A percentile compares a stretch with the other conserved stretches of the same genome.
phyloP scores from a whole-genome alignment of 2,113 vertebrate genomes.

The Setophaga kirtlandii region DNA sequence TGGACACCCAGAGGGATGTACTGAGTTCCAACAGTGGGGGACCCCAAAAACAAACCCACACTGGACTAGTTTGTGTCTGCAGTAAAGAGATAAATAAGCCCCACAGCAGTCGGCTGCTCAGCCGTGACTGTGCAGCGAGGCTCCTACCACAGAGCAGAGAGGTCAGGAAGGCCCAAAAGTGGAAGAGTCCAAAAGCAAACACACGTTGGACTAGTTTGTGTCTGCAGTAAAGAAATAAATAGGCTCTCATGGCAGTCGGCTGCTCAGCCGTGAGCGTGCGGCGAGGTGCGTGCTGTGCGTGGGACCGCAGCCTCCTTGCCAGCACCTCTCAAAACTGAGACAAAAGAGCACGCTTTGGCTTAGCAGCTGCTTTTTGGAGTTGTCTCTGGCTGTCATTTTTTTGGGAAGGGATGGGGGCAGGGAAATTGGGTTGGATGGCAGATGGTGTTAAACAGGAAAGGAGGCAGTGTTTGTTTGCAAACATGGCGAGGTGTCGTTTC shows the following conservation, averaged over 20 bases:
- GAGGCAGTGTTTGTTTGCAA: slow-evolving; percentile 70
- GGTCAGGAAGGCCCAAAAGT: not conserved
- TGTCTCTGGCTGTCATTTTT: slow-evolving; percentile 53
- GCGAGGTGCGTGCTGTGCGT: not conserved
- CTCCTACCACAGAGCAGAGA: not conserved
- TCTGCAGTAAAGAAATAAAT: not conserved
- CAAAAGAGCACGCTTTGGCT: not conserved
- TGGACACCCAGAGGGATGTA: no score
- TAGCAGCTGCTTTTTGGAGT: slow-evolving; percentile 53
- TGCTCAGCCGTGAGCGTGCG: accelerated
- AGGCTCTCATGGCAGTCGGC: accelerated
- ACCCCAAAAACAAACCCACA: no score
- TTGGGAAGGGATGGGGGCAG: slow-evolving; percentile 48
- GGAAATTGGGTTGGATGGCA: slow-evolving; percentile 55
- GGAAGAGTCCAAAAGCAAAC: not conserved
- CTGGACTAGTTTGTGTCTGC: no score
- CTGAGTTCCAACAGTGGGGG: no score
- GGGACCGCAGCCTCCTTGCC: not conserved
- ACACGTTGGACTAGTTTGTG: not conserved
- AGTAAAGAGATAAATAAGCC: no score
- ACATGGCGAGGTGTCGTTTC: slow-evolving; percentile 55
- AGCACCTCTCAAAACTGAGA: not conserved
- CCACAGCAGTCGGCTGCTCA: no score
- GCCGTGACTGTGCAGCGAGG: no score
- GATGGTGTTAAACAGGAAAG: slow-evolving; percentile 66